phyloP scores from a whole-genome alignment of 2,888 invertebrate species.

The Cataglyphis rosenhaueri region DNA sequence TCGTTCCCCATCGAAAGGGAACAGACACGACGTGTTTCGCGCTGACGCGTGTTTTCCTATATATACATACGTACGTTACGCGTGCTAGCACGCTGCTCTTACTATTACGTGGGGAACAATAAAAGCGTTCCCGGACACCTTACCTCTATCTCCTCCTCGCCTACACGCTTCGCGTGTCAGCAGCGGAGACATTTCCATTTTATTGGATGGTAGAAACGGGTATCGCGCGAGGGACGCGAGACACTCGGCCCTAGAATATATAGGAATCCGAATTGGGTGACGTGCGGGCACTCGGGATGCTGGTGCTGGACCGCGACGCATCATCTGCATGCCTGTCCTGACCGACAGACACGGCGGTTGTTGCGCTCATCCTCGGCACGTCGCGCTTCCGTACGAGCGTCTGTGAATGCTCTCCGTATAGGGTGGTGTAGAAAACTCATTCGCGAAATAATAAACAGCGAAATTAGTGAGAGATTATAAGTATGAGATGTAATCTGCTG shows the following conservation, averaged over 20 bases:
- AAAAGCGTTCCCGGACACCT: conserved; percentile 64
- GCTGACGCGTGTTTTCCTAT: conserved; percentile 66
- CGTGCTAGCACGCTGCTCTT: conserved; percentile 70
- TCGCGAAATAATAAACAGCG: neutral
- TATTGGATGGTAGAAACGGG: conserved; percentile 81
- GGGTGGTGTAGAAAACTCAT: conserved; percentile 27
- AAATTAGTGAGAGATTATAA: neutral
- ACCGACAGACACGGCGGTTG: conserved; percentile 38
- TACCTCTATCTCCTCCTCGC: conserved; percentile 33
- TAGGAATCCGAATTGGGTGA: conserved; percentile 83
- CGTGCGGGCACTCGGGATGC: conserved; percentile 75
- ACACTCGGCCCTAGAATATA: conserved; percentile 71
- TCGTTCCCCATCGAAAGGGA: conserved; percentile 61
- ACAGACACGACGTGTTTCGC: conserved; percentile 51
- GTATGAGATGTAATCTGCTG: neutral
- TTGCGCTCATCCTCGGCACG: conserved; percentile 13
- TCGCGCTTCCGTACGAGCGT: conserved; percentile 17
- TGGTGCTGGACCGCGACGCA: conserved; percentile 60
- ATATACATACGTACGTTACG: conserved; percentile 61
- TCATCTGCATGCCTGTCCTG: conserved; percentile 76
- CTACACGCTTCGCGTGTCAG: conserved; percentile 70
- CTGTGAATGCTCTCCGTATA: conserved; percentile 5
- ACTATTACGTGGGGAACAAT: conserved; percentile 69
- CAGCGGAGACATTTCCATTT: conserved; percentile 83
- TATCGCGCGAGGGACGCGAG: conserved; percentile 67